These are phyloP conservation scores for Ceratina japonica DNA, from an alignment of 1,140 invertebrate species.

Conservation along the genomic window DNA sequence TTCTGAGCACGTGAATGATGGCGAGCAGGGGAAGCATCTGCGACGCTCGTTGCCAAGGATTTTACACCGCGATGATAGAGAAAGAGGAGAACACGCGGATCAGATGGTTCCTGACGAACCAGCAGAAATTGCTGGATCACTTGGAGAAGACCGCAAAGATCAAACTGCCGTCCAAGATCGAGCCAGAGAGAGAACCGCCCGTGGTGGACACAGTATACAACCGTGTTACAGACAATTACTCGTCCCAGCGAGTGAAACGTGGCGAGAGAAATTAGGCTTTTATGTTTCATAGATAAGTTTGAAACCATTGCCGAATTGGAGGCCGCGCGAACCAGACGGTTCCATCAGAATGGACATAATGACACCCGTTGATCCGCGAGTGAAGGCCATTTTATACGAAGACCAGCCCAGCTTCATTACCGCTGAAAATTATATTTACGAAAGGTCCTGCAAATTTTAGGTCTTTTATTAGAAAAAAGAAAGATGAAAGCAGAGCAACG, in stretches of 20 bases:
- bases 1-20: conserved; percentile 18
- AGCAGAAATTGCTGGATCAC: conserved; percentile 64
- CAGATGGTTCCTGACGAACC: conserved; percentile 69
- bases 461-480: too few relatives aligned
- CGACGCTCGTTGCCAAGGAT: conserved; percentile 65
- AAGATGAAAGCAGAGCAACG: background rate
- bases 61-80: conserved; percentile 53
- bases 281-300: conserved; percentile 39
- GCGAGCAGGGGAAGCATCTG: conserved; percentile 38
- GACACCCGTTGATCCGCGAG: conserved; percentile 61
- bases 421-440: conserved; percentile 63
- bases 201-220: background rate
- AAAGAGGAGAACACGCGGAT: conserved; percentile 63
- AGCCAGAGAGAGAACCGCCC: conserved; percentile 34
- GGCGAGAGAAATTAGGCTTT: background rate
- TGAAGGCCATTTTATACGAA: conserved; percentile 63
- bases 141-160: conserved; percentile 39
- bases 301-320: conserved; percentile 57
- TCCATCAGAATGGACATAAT: conserved; percentile 56
- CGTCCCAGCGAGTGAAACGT: background rate
- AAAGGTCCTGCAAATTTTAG: conserved; percentile 60
- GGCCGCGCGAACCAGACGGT: conserved; percentile 42
- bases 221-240: background rate
- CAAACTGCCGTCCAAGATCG: background rate
- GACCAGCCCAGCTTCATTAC: conserved; percentile 59